These are phyloP conservation scores for Neuroterus valhalla DNA, from an alignment of 1,140 invertebrate genomes.

Conservation along the genomic window DNA sequence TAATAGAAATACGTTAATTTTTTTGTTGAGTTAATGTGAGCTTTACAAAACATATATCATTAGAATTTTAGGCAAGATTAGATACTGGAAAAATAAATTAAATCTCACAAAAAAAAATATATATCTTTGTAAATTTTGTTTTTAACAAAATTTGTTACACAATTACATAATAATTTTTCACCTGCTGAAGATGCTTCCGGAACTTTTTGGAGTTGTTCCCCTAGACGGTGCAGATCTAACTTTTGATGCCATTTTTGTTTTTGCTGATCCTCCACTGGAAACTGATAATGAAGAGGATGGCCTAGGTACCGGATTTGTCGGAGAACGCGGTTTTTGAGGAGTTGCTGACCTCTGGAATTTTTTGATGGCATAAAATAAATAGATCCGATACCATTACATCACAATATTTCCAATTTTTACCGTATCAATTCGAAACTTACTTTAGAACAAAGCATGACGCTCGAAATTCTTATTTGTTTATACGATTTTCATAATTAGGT, in stretches of 20 bases:
- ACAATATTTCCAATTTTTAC: too few species aligned
- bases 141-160: neutral
- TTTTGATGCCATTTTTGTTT: constrained; percentile 56
- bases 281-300: constrained; percentile 49
- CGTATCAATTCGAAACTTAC: too few species aligned
- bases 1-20: neutral
- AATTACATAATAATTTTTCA: constrained; percentile 30
- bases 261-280: constrained; percentile 33
- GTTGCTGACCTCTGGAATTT: neutral
- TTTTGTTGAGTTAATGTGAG: neutral
- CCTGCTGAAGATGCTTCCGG: neutral
- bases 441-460: too few species aligned
- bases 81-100: too few species aligned
- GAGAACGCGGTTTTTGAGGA: constrained; percentile 47
- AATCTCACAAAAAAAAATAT: neutral
- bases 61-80: too few species aligned
- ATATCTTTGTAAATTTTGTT: neutral
- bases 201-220: constrained; percentile 36
- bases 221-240: constrained; percentile 36
- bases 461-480: too few species aligned
- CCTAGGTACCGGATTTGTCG: constrained; percentile 41
- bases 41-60: too few species aligned
- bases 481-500: too few species aligned
- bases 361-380: neutral
- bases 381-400: too few species aligned